Percentiles rank a stretch among this genome's conserved stretches.
Conservation (phyloP, 2,888 invertebrate genomes). For the Drosophila flavopinicola region DNA sequence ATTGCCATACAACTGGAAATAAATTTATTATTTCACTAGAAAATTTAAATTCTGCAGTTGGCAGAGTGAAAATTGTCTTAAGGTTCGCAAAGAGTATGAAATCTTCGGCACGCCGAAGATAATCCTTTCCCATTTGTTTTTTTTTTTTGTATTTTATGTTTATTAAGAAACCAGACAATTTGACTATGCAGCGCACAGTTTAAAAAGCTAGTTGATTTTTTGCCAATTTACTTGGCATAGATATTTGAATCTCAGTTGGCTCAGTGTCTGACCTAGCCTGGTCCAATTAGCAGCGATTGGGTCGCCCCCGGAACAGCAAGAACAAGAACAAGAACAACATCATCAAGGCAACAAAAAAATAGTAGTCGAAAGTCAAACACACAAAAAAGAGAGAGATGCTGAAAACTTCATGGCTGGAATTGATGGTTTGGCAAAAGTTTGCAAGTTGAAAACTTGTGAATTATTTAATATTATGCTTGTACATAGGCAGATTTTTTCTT, state of each 20-base stretch:
- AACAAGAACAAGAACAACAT: slow-evolving; percentile 55
- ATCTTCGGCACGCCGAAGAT: too few species aligned
- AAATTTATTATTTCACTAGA: too few species aligned
- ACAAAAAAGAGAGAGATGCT: slow-evolving; percentile 4
- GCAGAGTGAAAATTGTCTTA: too few species aligned
- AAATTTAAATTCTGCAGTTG: too few species aligned
- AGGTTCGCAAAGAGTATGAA: too few species aligned
- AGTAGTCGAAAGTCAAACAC: slow-evolving; percentile 53
- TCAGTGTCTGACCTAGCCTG: slow-evolving; percentile 12
- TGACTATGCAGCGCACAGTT: slow-evolving; percentile 16
- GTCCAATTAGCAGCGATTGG: slow-evolving; percentile 63
- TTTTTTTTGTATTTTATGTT: background rate
- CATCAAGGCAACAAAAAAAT: slow-evolving; percentile 48
- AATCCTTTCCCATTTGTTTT: too few species aligned
- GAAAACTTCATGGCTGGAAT: too few species aligned
- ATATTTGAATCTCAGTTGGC: slow-evolving; percentile 23
- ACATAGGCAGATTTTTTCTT: slow-evolving; percentile 19
- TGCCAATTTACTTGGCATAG: slow-evolving; percentile 18
- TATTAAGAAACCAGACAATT: background rate
- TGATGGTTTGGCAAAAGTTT: slow-evolving; percentile 51
- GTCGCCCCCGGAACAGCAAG: slow-evolving; percentile 25
- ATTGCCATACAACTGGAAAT: too few species aligned
- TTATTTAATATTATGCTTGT: slow-evolving; percentile 63
- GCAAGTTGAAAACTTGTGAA: slow-evolving; percentile 54
- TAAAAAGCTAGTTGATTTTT: slow-evolving; percentile 21